A percentile compares a stretch with the other conserved stretches of the same genome.
phyloP scores from a whole-genome alignment of 2,113 vertebrate genomes.

The Motacilla tschutschensis region DNA sequence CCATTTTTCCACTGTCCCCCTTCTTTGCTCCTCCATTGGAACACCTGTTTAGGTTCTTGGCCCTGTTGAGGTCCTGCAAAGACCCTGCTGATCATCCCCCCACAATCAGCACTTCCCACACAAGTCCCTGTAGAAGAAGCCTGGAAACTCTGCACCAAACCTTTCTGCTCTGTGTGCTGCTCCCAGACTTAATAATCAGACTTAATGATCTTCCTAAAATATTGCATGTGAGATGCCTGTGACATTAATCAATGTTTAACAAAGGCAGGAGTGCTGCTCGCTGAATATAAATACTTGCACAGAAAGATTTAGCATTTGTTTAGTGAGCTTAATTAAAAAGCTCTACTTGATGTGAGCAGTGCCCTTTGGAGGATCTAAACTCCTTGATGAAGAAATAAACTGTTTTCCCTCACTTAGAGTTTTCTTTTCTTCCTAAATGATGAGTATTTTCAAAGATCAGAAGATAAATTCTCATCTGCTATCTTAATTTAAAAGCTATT shows the following conservation, averaged over 20 bases:
- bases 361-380: conserved; percentile 21
- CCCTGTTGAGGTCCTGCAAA: not conserved
- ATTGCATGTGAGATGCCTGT: not conserved
- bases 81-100: not conserved
- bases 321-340: conserved; percentile 52
- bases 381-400: conserved; percentile 36
- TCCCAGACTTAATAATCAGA: conserved; percentile 7
- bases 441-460: not conserved
- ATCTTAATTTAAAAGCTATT: conserved; percentile 16
- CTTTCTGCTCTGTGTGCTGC: not conserved
- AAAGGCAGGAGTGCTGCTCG: conserved; percentile 1
- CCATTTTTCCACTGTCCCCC: not conserved
- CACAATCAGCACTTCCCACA: rapidly evolving
- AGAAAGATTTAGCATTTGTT: conserved; percentile 45
- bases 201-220: conserved; percentile 16
- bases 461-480: conserved; percentile 30
- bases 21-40: not conserved
- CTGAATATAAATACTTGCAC: conserved; percentile 31
- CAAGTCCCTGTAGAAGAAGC: not conserved
- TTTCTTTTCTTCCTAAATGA: not conserved
- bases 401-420: not conserved
- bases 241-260: conserved; percentile 45
- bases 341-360: not conserved
- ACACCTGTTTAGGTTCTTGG: not conserved
- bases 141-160: not conserved